Evolutionary conservation across 1,140 invertebrate species (phyloP), one percentile per base, ranked within the genome.

Genomic region (Wiebesia pumilae): DNA sequence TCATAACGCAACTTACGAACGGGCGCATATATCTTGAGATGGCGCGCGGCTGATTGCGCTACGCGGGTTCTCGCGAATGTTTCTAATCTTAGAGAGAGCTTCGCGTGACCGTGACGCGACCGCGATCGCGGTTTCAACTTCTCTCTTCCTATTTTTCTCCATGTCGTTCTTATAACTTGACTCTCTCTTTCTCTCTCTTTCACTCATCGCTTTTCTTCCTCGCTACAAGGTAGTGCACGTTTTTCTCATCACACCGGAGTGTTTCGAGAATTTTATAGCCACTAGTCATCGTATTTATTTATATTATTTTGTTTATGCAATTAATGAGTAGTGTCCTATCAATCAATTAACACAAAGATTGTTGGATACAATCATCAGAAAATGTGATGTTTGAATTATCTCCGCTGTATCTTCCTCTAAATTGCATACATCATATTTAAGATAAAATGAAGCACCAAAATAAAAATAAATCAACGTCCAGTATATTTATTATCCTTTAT

Each of bases 71-170:
- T 69, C 30, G 30, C 81, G 67, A 38, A 75, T 40, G 78, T 47
- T 81, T 81, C 79, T 85, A 85, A 85, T 85, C 84, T 85, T 85
- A 75, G 84, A 85, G 78, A 81, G 65, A 67, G 65, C 24, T 81
- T 47, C 84, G 78, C 78, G 47, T 77, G 85, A 82, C 85, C 69
- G 65, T 86, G 79, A 81, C 69, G 79, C 35, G 65, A 3, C 47
- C 79, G 83, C 83, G 75, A 67, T 77, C 40, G 35, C 35, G 30
- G n/a, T 51, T 30, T 84, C 47, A 43, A 24, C 47, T 54, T 58
- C 51, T 30, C 35, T 38, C 35, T 43, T 33, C 47, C 10, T 47
- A 14, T n/a, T 67, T 80, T 67, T 30, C 54, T 75, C 67, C 6
- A 1, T 67, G 3, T 71, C 69, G 30, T 24, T 75, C 73, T 19